Percentiles rank a stretch among this genome's conserved stretches.
phyloP scores from a whole-genome alignment of 2,888 invertebrate species.

The Drymonia ruficornis region DNA sequence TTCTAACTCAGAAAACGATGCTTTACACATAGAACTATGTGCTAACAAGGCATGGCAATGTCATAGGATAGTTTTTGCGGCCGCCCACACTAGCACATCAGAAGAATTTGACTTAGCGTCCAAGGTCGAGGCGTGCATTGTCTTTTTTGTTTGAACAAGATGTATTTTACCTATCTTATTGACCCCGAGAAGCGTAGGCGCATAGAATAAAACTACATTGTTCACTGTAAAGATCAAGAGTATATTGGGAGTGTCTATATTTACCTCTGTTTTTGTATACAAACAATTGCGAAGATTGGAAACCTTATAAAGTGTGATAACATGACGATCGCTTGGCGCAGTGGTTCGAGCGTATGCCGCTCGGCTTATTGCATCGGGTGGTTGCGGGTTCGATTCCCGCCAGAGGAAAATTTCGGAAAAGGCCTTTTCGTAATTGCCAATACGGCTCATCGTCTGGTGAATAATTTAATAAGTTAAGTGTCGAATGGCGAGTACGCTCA shows the following conservation, averaged over 20 bases:
- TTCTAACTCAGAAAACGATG: slow-evolving; percentile 46
- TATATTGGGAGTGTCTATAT: background rate
- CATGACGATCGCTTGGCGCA: no score
- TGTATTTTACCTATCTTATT: slow-evolving; percentile 57
- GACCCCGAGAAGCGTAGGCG: slow-evolving; percentile 56
- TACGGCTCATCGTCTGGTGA: no score
- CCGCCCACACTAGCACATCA: slow-evolving; percentile 76
- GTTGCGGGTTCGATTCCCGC: no score
- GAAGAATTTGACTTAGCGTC: slow-evolving; percentile 81
- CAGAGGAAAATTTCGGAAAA: no score
- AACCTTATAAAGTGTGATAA: no score
- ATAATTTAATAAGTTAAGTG: no score
- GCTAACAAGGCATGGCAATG: slow-evolving; percentile 59
- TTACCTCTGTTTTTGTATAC: background rate
- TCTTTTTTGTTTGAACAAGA: slow-evolving; percentile 65
- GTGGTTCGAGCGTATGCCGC: no score
- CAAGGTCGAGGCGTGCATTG: slow-evolving; percentile 77
- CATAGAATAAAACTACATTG: slow-evolving; percentile 34
- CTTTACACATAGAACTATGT: slow-evolving; percentile 59
- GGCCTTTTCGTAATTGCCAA: no score
- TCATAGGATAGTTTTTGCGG: slow-evolving; percentile 83
- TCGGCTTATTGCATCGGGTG: no score
- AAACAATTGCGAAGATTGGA: no score
- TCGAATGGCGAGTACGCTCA: no score
- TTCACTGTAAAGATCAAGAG: slow-evolving; percentile 13